Evolutionary conservation across 2,797 vertebrate species (phyloP), one percentile per base, ranked within the genome.

Genomic region (Tokudaia muenninki): DNA sequence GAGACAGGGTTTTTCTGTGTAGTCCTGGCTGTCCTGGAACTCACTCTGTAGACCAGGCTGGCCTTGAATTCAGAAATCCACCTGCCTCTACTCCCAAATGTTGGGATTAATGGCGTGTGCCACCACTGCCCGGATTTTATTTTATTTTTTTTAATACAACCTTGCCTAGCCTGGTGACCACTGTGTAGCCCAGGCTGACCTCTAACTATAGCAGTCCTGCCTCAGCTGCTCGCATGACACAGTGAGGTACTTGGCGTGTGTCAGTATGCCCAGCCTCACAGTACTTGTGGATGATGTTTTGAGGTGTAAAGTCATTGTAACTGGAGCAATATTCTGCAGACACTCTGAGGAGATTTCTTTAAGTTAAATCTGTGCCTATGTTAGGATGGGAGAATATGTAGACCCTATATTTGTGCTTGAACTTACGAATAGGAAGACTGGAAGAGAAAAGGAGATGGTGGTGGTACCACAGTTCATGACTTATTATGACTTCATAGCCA

Each of bases 321-420:
- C 47, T 59, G 12, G 95, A 59, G 24, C 21, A 81, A 55, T 91
- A 44, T 96, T 95, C 77, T 95, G 59, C 72, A 96, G 52, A 52
- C 5, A 26, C 47, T 72, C 3, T 34, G 31, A 80, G 8, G 31
- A 55, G 44, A 93, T 13, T 19, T 59, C 79, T 83, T 21, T 19
- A 34, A 21, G 59, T 65, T 31, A 47, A 65, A 6, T 47, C 0
- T 34, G 16, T 84, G 59, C 41, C 41, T 65, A 21, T 0, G 10
- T 57, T 47, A 34, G 41, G 59, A 21, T 13, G 26, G 16, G 1
- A 84, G 9, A 44, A 11, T 47, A 0, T 63, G 26, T 12, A 31
- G 57, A 19, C 14, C 24, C 59, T 44, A 37, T 8, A 63, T 21
- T 82, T 47, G 59, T 13, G 17, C 29, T 34, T 34, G 59, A 13